These are phyloP conservation scores for Characodon lateralis DNA, from an alignment of 2,797 vertebrate genomes.

Conservation along the genomic window DNA sequence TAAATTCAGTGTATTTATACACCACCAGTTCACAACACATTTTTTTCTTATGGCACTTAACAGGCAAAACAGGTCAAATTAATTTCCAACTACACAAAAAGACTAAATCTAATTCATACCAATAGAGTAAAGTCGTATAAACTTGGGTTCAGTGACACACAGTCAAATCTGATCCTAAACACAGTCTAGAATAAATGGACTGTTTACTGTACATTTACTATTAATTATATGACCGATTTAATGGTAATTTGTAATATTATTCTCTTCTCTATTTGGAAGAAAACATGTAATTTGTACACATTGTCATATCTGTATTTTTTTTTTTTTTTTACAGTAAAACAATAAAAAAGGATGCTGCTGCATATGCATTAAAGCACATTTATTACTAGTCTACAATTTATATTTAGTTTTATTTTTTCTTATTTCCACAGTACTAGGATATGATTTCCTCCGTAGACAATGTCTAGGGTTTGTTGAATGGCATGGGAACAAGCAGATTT, in stretches of 20 bases:
- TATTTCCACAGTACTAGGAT: background rate
- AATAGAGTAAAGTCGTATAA: background rate
- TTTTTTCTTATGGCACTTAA: background rate
- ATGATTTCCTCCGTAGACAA: background rate
- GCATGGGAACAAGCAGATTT: background rate
- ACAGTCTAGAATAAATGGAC: background rate
- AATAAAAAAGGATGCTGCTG: background rate
- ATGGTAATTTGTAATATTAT: background rate
- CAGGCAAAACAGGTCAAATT: background rate
- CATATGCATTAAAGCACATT: no score
- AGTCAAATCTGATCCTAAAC: background rate
- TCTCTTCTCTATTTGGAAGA: background rate
- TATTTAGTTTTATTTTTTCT: background rate
- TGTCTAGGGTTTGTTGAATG: background rate
- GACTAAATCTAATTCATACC: background rate
- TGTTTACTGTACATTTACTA: no score
- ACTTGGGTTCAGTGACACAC: background rate
- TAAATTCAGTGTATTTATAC: background rate
- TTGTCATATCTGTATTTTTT: background rate
- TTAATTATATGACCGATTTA: background rate
- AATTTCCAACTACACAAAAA: background rate
- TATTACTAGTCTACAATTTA: background rate
- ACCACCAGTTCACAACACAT: background rate
- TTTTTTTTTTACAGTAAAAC: background rate
- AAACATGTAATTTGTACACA: background rate